Base-by-base conservation (phyloP, 2,888 invertebrate genomes). In the Sacculina carcini region DNA sequence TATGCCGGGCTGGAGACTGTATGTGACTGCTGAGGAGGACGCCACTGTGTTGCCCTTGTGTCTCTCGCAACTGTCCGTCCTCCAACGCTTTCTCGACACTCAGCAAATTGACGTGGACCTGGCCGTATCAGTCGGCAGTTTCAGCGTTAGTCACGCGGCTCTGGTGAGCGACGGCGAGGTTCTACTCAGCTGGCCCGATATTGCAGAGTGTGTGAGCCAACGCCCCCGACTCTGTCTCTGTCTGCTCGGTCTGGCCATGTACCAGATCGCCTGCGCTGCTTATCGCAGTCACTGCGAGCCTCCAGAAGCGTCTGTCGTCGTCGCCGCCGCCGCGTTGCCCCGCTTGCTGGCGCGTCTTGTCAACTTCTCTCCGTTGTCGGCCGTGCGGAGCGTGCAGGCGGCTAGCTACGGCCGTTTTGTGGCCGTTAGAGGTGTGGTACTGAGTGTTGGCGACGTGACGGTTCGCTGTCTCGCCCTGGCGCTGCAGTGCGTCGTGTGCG, bases 361-460 rank as follows among this genome's bases (percentile, higher is more conserved):
- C 10, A 32, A 21, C n/a, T 7, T 55, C 16, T 5, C 12, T 9
- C 47, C 40, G 7, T 52, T 46, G 29, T 36, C 58, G 48, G 48
- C 53, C 49, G 62, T 53, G 2, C 48, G 46, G 7, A 50, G 28
- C 34, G 47, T 55, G 21, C 48, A 46, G 23, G 53, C 58, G 3
- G 49, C 38, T 38, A 65, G 54, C 60, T 38, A 52, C 77, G 79
- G 77, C 5, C 79, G 79, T 65, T 63, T 89, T 56, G 76, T 85
- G 24, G 74, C 80, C 26, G 73, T 89, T 3, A 75, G 78, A 61
- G 90, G 90, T 0, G 84, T 83, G 39, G 82, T 90, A 0, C 80
- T 82, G 54, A 73, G 80, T 62, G 79, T 83, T 4, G 76, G 82
- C 16, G 75, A 76, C 60, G 72, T 78, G 1, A 78, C 78, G 54